Evolutionary conservation across 2,888 invertebrate genomes (phyloP).

Genomic region (Drosophila sordidapex): DNA sequence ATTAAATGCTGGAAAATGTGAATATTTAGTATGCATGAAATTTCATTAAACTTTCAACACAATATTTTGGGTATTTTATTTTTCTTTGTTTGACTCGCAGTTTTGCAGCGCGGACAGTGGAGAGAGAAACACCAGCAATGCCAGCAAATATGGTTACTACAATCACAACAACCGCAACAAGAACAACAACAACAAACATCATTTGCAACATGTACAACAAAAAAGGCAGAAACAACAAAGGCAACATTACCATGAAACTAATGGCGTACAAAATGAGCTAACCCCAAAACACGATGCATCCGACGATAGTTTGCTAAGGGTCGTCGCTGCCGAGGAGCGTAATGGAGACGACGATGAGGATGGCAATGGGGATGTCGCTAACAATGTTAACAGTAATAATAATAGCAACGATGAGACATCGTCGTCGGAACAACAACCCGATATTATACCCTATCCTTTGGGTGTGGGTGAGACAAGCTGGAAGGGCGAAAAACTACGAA

Average conservation of each 20-base stretch:
- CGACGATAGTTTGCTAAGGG: constrained; percentile 1
- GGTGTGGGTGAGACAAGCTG: constrained; percentile 69
- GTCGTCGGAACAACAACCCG: constrained; percentile 79
- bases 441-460: constrained; percentile 82
- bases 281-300: constrained; percentile 23
- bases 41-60: constrained; percentile 36
- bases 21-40: constrained; percentile 29
- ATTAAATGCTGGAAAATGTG: constrained; percentile 37
- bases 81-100: constrained; percentile 32
- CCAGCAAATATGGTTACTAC: constrained; percentile 25
- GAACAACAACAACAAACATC: constrained; percentile 39
- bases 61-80: neutral
- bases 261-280: constrained; percentile 57
- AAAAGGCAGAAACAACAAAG: constrained; percentile 26
- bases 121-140: constrained; percentile 25
- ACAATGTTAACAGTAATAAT: constrained; percentile 35
- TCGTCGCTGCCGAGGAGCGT: constrained; percentile 8
- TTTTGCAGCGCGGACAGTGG: constrained; percentile 49
- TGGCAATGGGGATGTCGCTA: constrained; percentile 26
- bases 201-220: constrained; percentile 39
- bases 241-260: constrained; percentile 46
- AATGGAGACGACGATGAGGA: constrained; percentile 3
- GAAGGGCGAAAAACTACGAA: constrained; percentile 59
- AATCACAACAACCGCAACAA: constrained; percentile 24
- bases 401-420: constrained; percentile 51